A percentile compares a stretch with the other conserved stretches of the same genome.
Evolutionary conservation across 2,113 vertebrate species (phyloP).

Genomic region (Orycteropus afer): DNA sequence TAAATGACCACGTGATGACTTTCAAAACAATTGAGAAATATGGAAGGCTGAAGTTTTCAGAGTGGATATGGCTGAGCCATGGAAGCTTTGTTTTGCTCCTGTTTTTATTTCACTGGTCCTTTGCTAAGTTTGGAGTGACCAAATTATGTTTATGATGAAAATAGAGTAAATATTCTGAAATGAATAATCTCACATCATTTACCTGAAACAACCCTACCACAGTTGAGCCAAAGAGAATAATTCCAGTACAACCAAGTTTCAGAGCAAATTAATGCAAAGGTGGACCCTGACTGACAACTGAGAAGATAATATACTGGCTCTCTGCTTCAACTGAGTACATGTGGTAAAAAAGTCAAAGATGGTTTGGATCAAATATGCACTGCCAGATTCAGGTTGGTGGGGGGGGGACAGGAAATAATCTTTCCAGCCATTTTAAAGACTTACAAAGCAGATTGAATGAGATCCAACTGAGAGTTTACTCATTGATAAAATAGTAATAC

Average conservation of each 20-base stretch:
- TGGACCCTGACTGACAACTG: slow-evolving; percentile 25
- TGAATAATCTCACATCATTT: background rate
- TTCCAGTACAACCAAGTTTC: slow-evolving; percentile 16
- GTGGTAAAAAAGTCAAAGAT: background rate
- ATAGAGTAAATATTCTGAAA: background rate
- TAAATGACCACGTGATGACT: background rate
- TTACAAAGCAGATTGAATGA: background rate
- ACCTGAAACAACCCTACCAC: slow-evolving; percentile 51
- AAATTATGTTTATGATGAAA: background rate
- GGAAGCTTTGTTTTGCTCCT: background rate
- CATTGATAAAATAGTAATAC: background rate
- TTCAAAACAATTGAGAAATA: background rate
- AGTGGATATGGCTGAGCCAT: background rate
- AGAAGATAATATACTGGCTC: background rate
- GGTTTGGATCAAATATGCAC: background rate
- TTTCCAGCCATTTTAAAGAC: background rate
- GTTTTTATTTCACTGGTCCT: background rate
- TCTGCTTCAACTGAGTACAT: background rate
- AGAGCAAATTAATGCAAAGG: background rate
- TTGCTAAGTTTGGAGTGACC: background rate
- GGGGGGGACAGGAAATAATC: background rate
- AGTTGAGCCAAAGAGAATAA: slow-evolving; percentile 35
- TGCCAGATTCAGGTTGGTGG: background rate
- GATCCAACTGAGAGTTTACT: background rate
- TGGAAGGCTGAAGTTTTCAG: background rate